Evolutionary conservation across 2,797 vertebrate species (phyloP), one percentile per base, ranked within the genome.

Genomic region (Antennarius maculatus): DNA sequence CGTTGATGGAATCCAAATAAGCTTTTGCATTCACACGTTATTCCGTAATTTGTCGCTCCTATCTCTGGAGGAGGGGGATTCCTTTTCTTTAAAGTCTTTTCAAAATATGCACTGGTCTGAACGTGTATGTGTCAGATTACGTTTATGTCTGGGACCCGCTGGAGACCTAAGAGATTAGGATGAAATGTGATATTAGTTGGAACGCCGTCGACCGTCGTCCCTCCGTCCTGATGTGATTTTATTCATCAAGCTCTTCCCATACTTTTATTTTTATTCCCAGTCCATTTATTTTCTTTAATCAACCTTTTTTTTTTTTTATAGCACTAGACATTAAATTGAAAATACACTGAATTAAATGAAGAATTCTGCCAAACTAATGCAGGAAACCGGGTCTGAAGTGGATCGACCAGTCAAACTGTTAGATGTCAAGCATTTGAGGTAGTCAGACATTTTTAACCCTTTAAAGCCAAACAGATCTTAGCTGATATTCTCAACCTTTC

Each of bases 61-160:
- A 47, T 79, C 77, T 83, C 71, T 70, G 61, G 59, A 65, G 57
- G 61, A 65, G 60, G 51, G 57, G 65, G 59, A 54, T 76, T 66
- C 49, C 76, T 78, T 54, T 51, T 23, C 23, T 50, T 50, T 28
- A 7, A 39, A 39, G 37, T 27, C 18, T 54, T 89, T 87, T 86
- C 75, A 88, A 88, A 86, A 82, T 74, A 85, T 61, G 77, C 76
- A 76, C 77, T 80, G 76, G 68, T 87, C 85, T 87, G 86, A 85
- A 69, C 78, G 80, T 76, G 81, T 86, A 73, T 67, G 84, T 87
- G 89, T 91, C 87, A 80, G 74, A 80, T 81, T 61, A 73, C 77
- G 80, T 91, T 90, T 87, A 55, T 49, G 69, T 89, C 88, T 79
- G 54, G 15, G 67, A 76, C 51, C 65, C 63, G 61, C 71, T 61